Evolutionary conservation across 2,888 invertebrate species (phyloP), one percentile per base, ranked within the genome.

Genomic region (Pachycephus smyrnensis): DNA sequence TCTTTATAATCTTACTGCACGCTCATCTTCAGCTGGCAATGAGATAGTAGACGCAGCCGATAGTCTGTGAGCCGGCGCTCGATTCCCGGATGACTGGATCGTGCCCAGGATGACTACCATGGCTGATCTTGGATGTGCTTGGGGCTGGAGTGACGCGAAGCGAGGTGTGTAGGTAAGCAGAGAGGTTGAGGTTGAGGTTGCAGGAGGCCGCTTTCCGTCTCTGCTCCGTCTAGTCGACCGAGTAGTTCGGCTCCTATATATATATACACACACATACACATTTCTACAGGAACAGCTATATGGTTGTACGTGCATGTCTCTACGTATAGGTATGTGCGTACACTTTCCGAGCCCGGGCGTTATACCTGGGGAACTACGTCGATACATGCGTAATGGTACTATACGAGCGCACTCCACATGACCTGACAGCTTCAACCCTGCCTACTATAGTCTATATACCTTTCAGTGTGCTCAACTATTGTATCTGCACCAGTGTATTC

Each of bases 181-280:
- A 80, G 82, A 82, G 40, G 23, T 55, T 32, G 69, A 71, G 82
- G 79, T 81, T 82, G 82, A 85, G 82, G 82, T 84, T 84, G 83
- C 83, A 81, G 80, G 83, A 83, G 87, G 80, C 83, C 82, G 84
- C 77, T 82, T 83, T 84, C 80, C 84, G 88, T 87, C 88, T 87
- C 85, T 81, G 78, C 80, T 79, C 82, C 77, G 86, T 85, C 86
- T 87, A 82, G 83, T 76, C 83, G 78, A 55, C 23, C 55, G 55
- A 55, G 55, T 55, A 55, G 55, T 23, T 55, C 55, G 55, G 55
- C 23, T 9, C 9, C 9, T 15, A 15, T 55, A 55, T 6, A 55
- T 23, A 55, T 55, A 9, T 23, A 35, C 9, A 35, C 9, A 35
- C 9, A 35, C 9, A 55, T 23, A 55, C 9, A 55, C 23, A 55